A percentile compares a stretch with the other conserved stretches of the same genome.
Conservation (phyloP, 2,888 invertebrate species). For the Scaeva pyrastri region DNA sequence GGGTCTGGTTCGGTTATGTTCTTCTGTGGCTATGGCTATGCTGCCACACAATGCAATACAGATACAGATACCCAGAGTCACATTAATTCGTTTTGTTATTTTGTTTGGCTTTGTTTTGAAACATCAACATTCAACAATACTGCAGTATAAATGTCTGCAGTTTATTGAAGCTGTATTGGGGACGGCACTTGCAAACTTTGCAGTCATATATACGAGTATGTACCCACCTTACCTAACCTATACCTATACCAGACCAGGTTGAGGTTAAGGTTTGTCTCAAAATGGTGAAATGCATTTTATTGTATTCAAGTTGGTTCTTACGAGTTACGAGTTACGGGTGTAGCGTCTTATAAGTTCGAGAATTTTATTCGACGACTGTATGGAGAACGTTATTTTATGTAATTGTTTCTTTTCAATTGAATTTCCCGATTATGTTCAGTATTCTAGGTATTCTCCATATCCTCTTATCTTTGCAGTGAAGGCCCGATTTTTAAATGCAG, state of each 20-base stretch:
- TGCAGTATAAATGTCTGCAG: conserved; percentile 27
- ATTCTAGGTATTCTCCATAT: too few relatives aligned
- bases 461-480: too few relatives aligned
- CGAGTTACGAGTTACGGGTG: background rate
- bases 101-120: conserved; percentile 18
- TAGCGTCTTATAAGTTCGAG: background rate
- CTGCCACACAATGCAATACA: conserved; percentile 35
- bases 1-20: conserved; percentile 4
- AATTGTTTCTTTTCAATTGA: background rate
- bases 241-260: too few relatives aligned
- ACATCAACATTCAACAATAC: background rate
- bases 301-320: too few relatives aligned
- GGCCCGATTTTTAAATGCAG: too few relatives aligned
- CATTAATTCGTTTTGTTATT: conserved; percentile 28
- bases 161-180: conserved; percentile 10
- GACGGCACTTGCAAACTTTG: background rate
- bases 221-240: too few relatives aligned
- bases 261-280: conserved; percentile 41
- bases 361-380: background rate
- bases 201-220: too few relatives aligned
- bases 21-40: conserved; percentile 6
- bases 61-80: conserved; percentile 28
- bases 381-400: background rate
- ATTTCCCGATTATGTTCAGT: background rate
- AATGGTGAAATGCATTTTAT: conserved; percentile 6